Percentiles rank a stretch among this genome's conserved stretches.
These are phyloP conservation scores for Eristalis intricaria DNA, from an alignment of 2,888 invertebrate genomes.

Conservation along the genomic window DNA sequence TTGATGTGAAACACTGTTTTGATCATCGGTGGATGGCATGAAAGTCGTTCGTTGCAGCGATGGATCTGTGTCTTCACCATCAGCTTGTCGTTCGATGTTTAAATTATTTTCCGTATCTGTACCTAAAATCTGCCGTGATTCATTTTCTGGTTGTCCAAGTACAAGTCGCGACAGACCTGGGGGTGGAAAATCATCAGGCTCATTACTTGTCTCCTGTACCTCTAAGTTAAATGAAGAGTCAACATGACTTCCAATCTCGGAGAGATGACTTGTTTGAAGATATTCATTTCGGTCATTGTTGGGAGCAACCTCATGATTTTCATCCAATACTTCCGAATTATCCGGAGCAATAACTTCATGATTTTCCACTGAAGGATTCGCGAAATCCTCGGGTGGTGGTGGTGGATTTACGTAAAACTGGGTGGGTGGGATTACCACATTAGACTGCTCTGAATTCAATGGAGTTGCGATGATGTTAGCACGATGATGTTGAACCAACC, in stretches of 20 bases:
- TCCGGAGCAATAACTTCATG: slow-evolving; percentile 85
- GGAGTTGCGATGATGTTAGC: slow-evolving; percentile 81
- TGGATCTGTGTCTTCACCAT: slow-evolving; percentile 80
- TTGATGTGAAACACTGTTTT: slow-evolving; percentile 61
- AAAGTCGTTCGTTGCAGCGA: slow-evolving; percentile 62
- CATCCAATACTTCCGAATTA: slow-evolving; percentile 84
- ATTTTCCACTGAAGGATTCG: slow-evolving; percentile 79
- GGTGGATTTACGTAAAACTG: slow-evolving; percentile 70
- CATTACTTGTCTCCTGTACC: slow-evolving; percentile 76
- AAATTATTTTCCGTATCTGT: slow-evolving; percentile 79
- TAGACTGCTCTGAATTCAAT: slow-evolving; percentile 78
- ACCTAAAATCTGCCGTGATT: slow-evolving; percentile 82
- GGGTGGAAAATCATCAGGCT: slow-evolving; percentile 83
- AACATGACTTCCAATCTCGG: slow-evolving; percentile 81
- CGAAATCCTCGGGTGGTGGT: slow-evolving; percentile 77
- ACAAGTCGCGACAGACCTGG: slow-evolving; percentile 86
- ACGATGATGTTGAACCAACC: slow-evolving; percentile 76
- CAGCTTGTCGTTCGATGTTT: slow-evolving; percentile 81
- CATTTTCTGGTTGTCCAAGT: slow-evolving; percentile 85
- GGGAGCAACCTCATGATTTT: slow-evolving; percentile 83
- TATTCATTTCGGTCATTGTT: slow-evolving; percentile 89
- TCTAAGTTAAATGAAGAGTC: slow-evolving; percentile 68
- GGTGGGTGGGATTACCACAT: slow-evolving; percentile 51
- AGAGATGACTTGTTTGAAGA: slow-evolving; percentile 88
- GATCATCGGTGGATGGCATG: slow-evolving; percentile 41